Base-by-base conservation (phyloP, 1,140 invertebrate genomes). In the Zaprionus nigranus region DNA sequence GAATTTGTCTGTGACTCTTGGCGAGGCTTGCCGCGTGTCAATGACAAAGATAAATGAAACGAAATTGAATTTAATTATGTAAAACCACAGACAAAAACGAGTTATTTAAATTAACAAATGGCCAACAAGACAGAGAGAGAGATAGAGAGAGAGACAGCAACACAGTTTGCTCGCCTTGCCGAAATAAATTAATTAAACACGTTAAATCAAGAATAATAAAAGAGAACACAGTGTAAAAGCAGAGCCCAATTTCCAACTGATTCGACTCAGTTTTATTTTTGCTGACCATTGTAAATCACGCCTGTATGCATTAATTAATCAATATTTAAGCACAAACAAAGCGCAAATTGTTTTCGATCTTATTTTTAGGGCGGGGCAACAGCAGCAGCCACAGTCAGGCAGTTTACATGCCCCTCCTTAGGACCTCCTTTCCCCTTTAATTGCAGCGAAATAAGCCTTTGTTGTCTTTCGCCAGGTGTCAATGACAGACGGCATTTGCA, bases 41-140 rank as follows among this genome's bases (percentile, higher is more conserved):
- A 76, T 66, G 69, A 76, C 68, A 72, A 72, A 76, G 54, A 65
- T 66, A 72, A 66, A 62, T 36, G 24, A 56, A 51, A 56, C 63
- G 34, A 64, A 70, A 72, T 65, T 72, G 56, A 72, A 65, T 60
- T 72, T 60, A 65, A 76, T 76, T 76, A 72, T 76, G 74, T 72
- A 72, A 76, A 76, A 46, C 36, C 28, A 46, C 20, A 53, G 53
- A 43, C 36, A 26, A 62, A 61, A 46, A 69, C 65, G 6, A 26
- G 67, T 75, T 59, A 34, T 59, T 73, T 66, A 40, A 73, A 67
- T 64, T 59, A 68, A 68, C 65, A 68, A 56, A 65, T 58, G 64
- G 53, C 38, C 36, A 67, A 24, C 28, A 30, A 17, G 17, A 54
- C 28, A 46, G 17, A 22, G 28, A 43, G 40, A 43, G n/a, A 43